Conservation (phyloP, 2,113 vertebrate species). For the Ia io region DNA sequence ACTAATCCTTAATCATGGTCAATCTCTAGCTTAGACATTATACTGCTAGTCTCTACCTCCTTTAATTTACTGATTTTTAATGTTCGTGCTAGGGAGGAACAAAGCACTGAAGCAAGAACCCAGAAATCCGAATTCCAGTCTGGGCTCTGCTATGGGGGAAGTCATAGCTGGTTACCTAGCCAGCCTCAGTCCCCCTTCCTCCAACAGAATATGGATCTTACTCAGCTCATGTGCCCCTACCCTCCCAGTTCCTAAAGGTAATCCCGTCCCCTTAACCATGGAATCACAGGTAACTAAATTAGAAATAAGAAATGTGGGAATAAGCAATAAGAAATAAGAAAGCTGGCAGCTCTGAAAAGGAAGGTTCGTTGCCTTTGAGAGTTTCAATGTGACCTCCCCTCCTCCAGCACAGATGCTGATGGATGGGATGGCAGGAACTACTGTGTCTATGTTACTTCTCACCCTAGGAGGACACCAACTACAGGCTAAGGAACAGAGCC, state of each 20-base stretch:
- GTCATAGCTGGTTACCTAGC: neutral
- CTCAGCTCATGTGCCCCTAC: neutral
- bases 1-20: neutral
- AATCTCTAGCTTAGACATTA: neutral
- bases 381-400: neutral
- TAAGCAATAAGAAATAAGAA: no score
- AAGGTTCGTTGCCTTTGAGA: neutral
- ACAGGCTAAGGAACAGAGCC: neutral
- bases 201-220: neutral
- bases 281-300: neutral
- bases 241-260: neutral
- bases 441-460: neutral
- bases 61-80: neutral
- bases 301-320: neutral
- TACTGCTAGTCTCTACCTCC: neutral
- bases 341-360: neutral
- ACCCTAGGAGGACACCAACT: neutral
- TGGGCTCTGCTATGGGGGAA: neutral
- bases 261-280: neutral
- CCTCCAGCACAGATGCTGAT: neutral
- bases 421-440: accelerated
- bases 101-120: neutral
- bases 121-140: neutral
- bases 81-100: neutral
- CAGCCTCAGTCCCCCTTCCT: neutral